Percentiles rank a stretch among this genome's conserved stretches.
These are phyloP conservation scores for Hylomyscus alleni DNA, from an alignment of 2,797 vertebrate species.

Conservation along the genomic window DNA sequence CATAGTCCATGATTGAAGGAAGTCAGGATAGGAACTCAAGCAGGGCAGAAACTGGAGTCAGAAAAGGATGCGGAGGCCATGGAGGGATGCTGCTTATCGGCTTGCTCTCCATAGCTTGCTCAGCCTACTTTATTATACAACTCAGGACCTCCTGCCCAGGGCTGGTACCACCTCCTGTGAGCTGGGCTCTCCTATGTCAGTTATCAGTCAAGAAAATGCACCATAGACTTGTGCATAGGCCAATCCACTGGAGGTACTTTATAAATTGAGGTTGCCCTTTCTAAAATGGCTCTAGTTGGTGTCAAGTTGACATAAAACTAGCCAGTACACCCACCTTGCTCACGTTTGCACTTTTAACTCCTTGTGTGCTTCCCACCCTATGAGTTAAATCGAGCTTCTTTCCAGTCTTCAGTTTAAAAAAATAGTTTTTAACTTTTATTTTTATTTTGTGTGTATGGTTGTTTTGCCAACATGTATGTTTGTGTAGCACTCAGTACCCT, in stretches of 20 bases:
- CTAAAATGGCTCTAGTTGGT: neutral
- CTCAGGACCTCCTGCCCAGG: neutral
- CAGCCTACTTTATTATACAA: neutral
- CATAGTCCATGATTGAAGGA: neutral
- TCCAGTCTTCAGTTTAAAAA: neutral
- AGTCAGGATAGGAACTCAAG: neutral
- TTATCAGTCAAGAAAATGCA: neutral
- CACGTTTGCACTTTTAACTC: neutral
- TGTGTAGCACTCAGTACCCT: neutral
- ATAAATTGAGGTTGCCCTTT: neutral
- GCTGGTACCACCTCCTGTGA: neutral
- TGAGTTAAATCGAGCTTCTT: constrained; percentile 24
- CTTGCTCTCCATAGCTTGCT: neutral
- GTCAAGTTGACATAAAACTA: too few relatives aligned
- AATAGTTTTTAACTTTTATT: neutral
- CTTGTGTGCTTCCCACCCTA: neutral
- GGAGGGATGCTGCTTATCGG: neutral
- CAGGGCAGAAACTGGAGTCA: neutral
- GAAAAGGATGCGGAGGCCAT: neutral
- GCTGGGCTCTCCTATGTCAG: neutral
- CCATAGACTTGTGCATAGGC: neutral
- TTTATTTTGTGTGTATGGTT: neutral
- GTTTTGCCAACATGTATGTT: too few relatives aligned
- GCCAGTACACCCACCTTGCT: too few relatives aligned
- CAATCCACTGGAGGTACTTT: neutral